Evolutionary conservation across 1,140 invertebrate genomes (phyloP), one percentile per base, ranked within the genome.

Genomic region (Neuroterus valhalla): DNA sequence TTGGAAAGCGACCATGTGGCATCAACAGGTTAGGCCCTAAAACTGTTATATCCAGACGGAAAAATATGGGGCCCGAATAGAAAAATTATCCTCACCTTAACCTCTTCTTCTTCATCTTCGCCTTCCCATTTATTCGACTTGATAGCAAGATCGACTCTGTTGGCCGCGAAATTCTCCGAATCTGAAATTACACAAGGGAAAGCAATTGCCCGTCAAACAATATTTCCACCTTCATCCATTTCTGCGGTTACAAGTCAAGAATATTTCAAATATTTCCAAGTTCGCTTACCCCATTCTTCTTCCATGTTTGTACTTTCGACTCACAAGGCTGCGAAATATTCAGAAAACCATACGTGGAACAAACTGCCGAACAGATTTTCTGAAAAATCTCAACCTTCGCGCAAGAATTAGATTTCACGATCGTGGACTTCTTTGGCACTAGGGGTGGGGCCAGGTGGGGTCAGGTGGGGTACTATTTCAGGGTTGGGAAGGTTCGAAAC

Each of bases 121-220:
- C 95, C 96, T 87, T 95, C 95, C 96, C 96, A 97, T 92, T 94
- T 96, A 88, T 96, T 95, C 70, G 88, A 86, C 38, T 86, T 86
- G 75, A 90, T 79, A 19, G 78, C 84, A 55, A 88, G 82, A 44
- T 88, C 86, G 48, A 86, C 82, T 75, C 17, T 55, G 14, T 89
- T 86, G 11, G 77, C 69, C 38, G 89, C 87, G 69, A 84, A 82
- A 78, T 88, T 86, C 62, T 88, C 90, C 42, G 85, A 80, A 85
- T 90, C 90, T 91, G 38, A 45, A 77, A 74, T 5, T 55, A 43
- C 14, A 46, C 42, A 66, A 72, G 10, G 38, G 11, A 14, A 68
- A 68, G 43, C 66, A 21, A 42, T 68, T 23, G 15, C 11, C 42
- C 66, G 19, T 67, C 11, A 67, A 43, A 44, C 12, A 44, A 0